A percentile compares a stretch with the other conserved stretches of the same genome.
Conservation (phyloP, 1,140 invertebrate species). For the Drosophila gunungcola region DNA sequence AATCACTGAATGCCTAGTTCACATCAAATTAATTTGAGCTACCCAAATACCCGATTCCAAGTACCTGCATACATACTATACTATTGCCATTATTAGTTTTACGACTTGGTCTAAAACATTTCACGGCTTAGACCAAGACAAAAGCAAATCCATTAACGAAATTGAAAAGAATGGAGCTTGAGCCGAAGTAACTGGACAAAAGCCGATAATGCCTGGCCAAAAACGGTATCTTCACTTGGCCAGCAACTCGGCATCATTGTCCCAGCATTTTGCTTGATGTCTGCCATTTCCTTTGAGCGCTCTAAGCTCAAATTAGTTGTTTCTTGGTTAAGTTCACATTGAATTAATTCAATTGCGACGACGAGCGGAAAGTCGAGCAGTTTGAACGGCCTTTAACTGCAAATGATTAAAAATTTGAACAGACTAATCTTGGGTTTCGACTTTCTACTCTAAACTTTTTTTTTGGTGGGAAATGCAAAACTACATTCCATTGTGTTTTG, state of each 20-base stretch:
- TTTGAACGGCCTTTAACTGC: constrained; percentile 21
- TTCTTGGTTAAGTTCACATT: constrained; percentile 43
- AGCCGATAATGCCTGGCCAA: constrained; percentile 35
- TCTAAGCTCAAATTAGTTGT: constrained; percentile 39
- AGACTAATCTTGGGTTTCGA: constrained; percentile 18
- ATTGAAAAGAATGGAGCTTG: constrained; percentile 66
- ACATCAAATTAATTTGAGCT: constrained; percentile 49
- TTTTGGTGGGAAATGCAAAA: constrained; percentile 17
- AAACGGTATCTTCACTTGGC: constrained; percentile 40
- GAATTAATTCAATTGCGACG: constrained; percentile 48
- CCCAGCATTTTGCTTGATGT: constrained; percentile 41
- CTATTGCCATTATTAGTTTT: constrained; percentile 60
- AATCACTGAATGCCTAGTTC: constrained; percentile 28
- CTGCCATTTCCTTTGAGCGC: constrained; percentile 43
- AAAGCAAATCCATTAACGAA: constrained; percentile 72
- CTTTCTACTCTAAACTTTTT: constrained; percentile 29
- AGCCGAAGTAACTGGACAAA: constrained; percentile 32
- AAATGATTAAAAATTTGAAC: constrained; percentile 34
- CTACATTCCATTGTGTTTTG: constrained; percentile 21
- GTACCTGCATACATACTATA: constrained; percentile 36
- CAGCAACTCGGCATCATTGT: constrained; percentile 21
- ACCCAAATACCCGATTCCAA: constrained; percentile 56
- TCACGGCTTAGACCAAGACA: constrained; percentile 58
- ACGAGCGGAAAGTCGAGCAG: constrained; percentile 24
- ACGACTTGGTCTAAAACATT: constrained; percentile 66